Evolutionary conservation across 2,888 invertebrate species (phyloP).

Genomic region (Lycophotia porphyrea): DNA sequence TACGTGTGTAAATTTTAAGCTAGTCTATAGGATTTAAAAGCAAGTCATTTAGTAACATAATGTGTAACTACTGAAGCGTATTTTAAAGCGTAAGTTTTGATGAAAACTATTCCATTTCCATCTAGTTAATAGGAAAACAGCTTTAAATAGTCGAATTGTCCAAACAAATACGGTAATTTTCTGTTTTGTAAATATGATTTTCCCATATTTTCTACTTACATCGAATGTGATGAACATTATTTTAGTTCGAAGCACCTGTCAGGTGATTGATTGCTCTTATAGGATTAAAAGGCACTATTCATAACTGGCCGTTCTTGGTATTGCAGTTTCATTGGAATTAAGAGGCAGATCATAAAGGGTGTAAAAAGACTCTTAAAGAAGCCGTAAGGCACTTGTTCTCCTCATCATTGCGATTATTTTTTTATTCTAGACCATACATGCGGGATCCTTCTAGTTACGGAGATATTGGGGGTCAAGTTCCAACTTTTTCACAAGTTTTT

Average conservation of each 20-base stretch:
- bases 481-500: too few species aligned
- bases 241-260: not conserved
- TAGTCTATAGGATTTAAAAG: slow-evolving; percentile 24
- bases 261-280: not conserved
- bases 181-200: not conserved
- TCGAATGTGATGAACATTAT: slow-evolving; percentile 10
- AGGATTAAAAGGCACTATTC: not conserved
- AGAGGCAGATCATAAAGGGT: too few species aligned
- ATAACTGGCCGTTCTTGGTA: not conserved
- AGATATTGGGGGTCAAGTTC: too few species aligned
- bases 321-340: not conserved
- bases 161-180: not conserved
- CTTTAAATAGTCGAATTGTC: not conserved
- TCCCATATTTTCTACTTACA: not conserved
- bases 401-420: too few species aligned
- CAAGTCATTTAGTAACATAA: slow-evolving; percentile 25
- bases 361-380: too few species aligned
- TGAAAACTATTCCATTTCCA: slow-evolving; percentile 13
- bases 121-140: not conserved
- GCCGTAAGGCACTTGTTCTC: too few species aligned
- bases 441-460: too few species aligned
- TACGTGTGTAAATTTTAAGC: slow-evolving; percentile 31
- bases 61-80: not conserved
- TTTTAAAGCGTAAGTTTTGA: slow-evolving; percentile 1
- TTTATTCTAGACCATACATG: too few species aligned